phyloP scores from a whole-genome alignment of 2,797 vertebrate species.

The Rallus crepitans region DNA sequence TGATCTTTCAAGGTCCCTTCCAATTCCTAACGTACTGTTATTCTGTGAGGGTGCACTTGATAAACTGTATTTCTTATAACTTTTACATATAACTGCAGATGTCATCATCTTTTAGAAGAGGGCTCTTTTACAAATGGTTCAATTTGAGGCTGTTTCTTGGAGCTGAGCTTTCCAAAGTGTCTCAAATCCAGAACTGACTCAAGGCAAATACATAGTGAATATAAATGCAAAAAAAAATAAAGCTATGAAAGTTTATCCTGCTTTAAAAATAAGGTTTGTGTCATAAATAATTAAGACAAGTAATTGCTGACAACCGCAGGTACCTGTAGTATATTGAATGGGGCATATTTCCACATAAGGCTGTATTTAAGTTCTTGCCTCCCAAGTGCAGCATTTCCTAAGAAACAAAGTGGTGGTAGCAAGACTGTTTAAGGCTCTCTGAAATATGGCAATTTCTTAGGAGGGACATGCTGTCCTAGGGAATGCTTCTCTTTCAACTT shows the following conservation, averaged over 20 bases:
- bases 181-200: background rate
- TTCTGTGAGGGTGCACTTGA: too few species aligned
- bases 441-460: background rate
- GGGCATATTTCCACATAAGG: background rate
- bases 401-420: background rate
- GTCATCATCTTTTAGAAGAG: background rate
- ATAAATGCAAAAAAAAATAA: background rate
- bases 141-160: background rate
- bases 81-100: background rate
- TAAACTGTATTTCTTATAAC: too few species aligned
- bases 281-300: background rate
- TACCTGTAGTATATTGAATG: background rate
- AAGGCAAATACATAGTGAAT: background rate
- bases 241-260: background rate
- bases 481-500: background rate
- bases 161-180: background rate
- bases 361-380: background rate
- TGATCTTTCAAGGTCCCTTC: too few species aligned
- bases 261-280: background rate
- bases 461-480: background rate
- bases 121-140: background rate
- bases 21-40: too few species aligned
- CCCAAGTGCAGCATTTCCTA: background rate
- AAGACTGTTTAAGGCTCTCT: background rate
- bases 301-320: background rate